These are phyloP conservation scores for Rhipidura dahli DNA, from an alignment of 2,113 vertebrate genomes.

Conservation along the genomic window DNA sequence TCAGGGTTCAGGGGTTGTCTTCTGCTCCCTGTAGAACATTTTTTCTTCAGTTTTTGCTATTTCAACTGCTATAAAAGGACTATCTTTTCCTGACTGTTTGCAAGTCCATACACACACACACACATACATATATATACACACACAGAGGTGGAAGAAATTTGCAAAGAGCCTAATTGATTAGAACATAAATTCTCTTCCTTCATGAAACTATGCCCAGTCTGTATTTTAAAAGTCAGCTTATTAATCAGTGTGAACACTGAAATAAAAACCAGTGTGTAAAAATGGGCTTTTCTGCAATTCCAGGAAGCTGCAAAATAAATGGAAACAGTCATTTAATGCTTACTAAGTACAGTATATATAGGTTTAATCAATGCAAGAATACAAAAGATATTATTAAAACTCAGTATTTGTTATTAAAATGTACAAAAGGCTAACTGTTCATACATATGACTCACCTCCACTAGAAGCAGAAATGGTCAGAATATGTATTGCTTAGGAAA, in stretches of 20 bases:
- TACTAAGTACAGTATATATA: not conserved
- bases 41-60: not conserved
- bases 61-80: not conserved
- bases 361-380: not conserved
- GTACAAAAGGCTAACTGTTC: not conserved
- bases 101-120: fast-evolving
- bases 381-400: constrained; percentile 3
- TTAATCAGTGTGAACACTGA: not conserved
- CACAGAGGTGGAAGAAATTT: not conserved
- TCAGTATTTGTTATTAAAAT: not conserved
- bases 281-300: not conserved
- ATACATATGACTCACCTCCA: not conserved
- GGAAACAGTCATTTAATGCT: not conserved
- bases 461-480: not conserved
- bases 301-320: not conserved
- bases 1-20: not conserved
- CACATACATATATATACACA: not conserved
- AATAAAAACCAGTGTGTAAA: not conserved
- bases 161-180: not conserved
- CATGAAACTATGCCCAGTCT: not conserved
- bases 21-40: not conserved
- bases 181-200: not conserved
- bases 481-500: not conserved
- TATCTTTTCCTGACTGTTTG: not conserved
- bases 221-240: not conserved